Base-by-base conservation (phyloP, 2,113 vertebrate genomes). In the Hystrix cristata region DNA sequence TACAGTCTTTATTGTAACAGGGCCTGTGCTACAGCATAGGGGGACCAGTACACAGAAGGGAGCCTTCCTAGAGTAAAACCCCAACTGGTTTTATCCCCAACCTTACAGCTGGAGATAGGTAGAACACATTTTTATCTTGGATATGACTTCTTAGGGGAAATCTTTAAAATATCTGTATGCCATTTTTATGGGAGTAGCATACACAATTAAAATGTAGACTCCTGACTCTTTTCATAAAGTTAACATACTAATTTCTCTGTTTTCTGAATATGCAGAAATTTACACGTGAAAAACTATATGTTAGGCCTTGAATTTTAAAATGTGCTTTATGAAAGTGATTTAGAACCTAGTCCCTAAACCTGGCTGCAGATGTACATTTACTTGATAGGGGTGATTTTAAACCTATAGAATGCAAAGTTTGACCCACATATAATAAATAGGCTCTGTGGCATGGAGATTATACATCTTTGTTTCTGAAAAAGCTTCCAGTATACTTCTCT, bases 261-360 rank as follows among this genome's bases (percentile, higher is more conserved):
- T 83, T 27, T 90, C 46, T 14, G 71, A 76, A 67, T 89, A 92
- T 72, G 11, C 34, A 80, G 38, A 76, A 71, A 76, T 43, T 92
- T 78, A 38, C 86, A 34, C 94, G 34, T 94, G 59, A 87, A 72
- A 88, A 59, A 67, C n/a, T 64, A 12, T 34, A 51, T 87, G 27
- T 80, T 87, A 88, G 19, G 1, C 23, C 25, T 85, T 89, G 60
- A 93, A n/a, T 92, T 95, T 89, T 84, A 80, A 88, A 93, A 80
- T 76, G 15, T 79, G 65, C 27, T 83, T 95, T 87, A 90, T 69
- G 34, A 81, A 91, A 90, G 29, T 76, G 53, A 51, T 71, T 92
- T 92, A 87, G n/a, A 82, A 78, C 9, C 10, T 94, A 25, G 10
- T 89, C 91, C 62, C 8, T 48, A 89, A 93, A 53, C 16, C 38